Conservation (phyloP, 2,113 vertebrate species). For the Picathartes gymnocephalus region DNA sequence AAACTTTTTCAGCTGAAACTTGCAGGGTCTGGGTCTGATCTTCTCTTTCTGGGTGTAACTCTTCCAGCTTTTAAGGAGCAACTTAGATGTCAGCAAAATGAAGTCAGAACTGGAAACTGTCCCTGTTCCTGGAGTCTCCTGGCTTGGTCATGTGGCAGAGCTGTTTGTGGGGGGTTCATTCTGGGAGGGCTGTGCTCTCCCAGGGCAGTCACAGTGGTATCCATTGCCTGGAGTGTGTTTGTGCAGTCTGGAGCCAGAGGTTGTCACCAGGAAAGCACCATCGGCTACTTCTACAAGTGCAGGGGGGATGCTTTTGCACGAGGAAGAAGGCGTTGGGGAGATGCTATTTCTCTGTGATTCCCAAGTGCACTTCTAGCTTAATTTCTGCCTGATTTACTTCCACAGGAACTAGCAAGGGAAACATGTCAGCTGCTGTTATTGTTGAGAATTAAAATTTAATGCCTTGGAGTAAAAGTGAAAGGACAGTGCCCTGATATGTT, state of each 20-base stretch:
- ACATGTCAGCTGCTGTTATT: background rate
- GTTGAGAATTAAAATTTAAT: background rate
- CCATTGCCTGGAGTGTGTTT: rapidly evolving
- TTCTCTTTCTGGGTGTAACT: background rate
- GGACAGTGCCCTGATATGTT: background rate
- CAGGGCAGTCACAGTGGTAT: rapidly evolving
- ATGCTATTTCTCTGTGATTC: background rate
- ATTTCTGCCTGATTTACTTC: background rate
- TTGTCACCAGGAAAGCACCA: background rate
- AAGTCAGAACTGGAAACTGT: background rate
- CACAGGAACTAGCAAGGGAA: background rate
- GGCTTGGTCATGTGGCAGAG: too few species aligned
- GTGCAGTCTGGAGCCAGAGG: background rate
- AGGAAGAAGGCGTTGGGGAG: background rate
- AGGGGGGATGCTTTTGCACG: background rate
- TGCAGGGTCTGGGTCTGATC: background rate
- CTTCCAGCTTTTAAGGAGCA: background rate
- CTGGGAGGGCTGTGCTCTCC: background rate
- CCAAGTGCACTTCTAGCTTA: background rate
- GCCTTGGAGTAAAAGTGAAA: background rate
- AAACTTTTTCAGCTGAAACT: background rate
- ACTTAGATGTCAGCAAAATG: background rate
- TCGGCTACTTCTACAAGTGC: background rate
- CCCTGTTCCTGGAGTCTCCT: background rate
- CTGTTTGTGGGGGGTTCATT: background rate